These are phyloP conservation scores for Protomyctophum bolini DNA, from an alignment of 2,113 vertebrate genomes.

Conservation along the genomic window DNA sequence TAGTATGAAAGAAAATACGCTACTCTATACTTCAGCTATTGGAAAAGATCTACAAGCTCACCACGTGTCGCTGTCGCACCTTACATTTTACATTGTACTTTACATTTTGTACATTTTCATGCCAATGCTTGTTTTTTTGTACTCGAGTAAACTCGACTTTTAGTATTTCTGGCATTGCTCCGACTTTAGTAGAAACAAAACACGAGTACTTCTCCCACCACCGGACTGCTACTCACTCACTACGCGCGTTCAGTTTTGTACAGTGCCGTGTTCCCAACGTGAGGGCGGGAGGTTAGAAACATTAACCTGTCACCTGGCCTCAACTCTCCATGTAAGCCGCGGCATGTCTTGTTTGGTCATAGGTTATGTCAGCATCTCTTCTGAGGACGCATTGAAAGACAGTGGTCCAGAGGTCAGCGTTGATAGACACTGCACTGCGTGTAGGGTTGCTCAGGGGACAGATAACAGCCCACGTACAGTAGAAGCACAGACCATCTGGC, in stretches of 20 bases:
- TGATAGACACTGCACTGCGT: slow-evolving; percentile 33
- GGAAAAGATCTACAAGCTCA: too few species aligned
- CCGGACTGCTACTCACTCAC: too few species aligned
- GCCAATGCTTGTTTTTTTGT: too few species aligned
- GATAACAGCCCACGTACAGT: neutral
- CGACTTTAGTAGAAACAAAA: neutral
- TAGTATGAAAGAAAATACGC: too few species aligned
- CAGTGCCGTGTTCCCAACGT: slow-evolving; percentile 1
- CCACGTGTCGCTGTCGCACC: too few species aligned
- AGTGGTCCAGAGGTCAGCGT: slow-evolving; percentile 56
- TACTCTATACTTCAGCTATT: too few species aligned
- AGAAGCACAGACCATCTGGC: too few species aligned
- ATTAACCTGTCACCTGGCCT: neutral
- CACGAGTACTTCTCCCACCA: neutral
- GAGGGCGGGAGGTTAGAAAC: neutral
- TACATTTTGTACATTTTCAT: too few species aligned
- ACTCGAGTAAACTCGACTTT: too few species aligned
- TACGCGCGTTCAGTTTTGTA: neutral
- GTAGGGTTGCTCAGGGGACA: neutral
- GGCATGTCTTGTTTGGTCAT: slow-evolving; percentile 34
- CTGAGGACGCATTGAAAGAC: slow-evolving; percentile 52
- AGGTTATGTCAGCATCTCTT: slow-evolving; percentile 43
- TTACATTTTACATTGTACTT: too few species aligned
- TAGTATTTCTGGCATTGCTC: too few species aligned
- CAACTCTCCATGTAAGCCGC: slow-evolving; percentile 10